Evolutionary conservation across 2,888 invertebrate species (phyloP), one percentile per base, ranked within the genome.

Genomic region (Eupithecia vulgata): DNA sequence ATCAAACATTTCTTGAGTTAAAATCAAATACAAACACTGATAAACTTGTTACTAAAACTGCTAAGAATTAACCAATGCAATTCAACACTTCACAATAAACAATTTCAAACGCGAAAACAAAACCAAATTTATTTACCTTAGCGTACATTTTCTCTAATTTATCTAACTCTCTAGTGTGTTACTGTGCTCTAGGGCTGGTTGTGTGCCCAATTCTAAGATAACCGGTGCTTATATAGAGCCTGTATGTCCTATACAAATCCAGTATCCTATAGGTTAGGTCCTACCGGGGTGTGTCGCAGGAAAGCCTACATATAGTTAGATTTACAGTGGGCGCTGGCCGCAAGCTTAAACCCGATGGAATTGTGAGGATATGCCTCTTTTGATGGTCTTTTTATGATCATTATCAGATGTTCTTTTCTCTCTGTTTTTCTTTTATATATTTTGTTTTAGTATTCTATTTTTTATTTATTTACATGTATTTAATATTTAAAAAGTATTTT

Each of bases 141-240:
- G 88, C 88, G 82, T 91, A 91, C 94, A 94, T 94, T 90, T 90
- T 92, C 81, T 84, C 83, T 86, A 83, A 84, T 87, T 87, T 87
- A 74, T 84, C 84, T 87, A 84, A 86, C 78, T 87, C 78, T 87
- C 85, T 86, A 88, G 87, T 90, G 86, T 85, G 87, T 87, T 85
- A 88, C 87, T 84, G 83, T 86, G 89, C 89, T 84, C 90, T 91
- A 91, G 88, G 90, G 87, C 90, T 89, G 84, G 90, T 85, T 88
- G 86, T 93, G 94, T 94, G 89, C 88, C 92, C 82, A 93, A 94
- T 88, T 88, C 88, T 90, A 76, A 86, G 89, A 90, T 91, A 91
- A 84, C 90, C 80, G 84, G 85, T 81, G 90, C 88, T 94, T 94
- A 88, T 94, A 94, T 94, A 94, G 88, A 88, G 87, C 79, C 84